phyloP scores from a whole-genome alignment of 2,113 vertebrate species.

The Eurystomus gularis region DNA sequence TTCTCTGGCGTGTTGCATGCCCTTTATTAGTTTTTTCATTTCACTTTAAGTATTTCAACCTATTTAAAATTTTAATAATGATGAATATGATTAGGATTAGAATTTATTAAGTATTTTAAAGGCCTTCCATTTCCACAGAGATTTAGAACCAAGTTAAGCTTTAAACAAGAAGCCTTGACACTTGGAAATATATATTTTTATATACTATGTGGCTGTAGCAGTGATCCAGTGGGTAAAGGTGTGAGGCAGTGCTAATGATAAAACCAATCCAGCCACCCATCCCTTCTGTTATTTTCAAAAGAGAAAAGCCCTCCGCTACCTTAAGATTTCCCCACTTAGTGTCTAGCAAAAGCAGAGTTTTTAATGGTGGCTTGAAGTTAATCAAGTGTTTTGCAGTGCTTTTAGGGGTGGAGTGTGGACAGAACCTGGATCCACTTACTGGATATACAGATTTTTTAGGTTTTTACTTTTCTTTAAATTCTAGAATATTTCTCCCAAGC shows the following conservation, averaged over 20 bases:
- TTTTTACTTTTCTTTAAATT: not conserved
- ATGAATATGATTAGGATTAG: constrained; percentile 57
- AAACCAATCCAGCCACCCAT: not conserved
- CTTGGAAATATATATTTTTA: constrained; percentile 7
- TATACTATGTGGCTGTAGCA: not conserved
- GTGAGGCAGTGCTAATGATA: not conserved
- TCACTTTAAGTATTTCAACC: constrained; percentile 45
- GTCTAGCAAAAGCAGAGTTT: not conserved
- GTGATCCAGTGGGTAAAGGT: not conserved
- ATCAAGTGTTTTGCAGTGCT: not conserved
- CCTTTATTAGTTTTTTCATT: constrained; percentile 56
- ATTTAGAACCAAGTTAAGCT: constrained; percentile 50
- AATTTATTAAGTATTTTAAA: constrained; percentile 55
- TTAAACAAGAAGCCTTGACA: not conserved
- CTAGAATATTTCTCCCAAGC: not conserved
- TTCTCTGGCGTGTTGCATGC: constrained; percentile 24
- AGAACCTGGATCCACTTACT: not conserved
- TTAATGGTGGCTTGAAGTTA: not conserved
- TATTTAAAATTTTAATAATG: constrained; percentile 55
- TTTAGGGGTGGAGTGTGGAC: not conserved
- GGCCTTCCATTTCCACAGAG: constrained; percentile 17
- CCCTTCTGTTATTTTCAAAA: not conserved
- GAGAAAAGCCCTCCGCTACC: not conserved
- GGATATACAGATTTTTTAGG: not conserved
- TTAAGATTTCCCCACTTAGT: not conserved